phyloP scores from a whole-genome alignment of 2,113 vertebrate genomes.

The Fregetta grallaria region DNA sequence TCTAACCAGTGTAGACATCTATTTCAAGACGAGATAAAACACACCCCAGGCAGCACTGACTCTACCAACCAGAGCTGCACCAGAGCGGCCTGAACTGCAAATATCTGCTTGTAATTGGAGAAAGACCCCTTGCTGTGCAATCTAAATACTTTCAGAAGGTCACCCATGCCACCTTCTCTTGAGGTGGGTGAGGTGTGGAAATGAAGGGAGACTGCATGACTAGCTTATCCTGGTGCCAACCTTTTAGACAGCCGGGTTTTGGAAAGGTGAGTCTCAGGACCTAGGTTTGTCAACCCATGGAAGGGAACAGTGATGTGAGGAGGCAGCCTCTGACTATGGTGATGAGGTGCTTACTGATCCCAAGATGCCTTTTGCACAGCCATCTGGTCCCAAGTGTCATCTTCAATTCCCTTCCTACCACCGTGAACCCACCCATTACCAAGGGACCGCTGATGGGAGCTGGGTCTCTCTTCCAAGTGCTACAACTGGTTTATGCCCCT shows the following conservation, averaged over 20 bases:
- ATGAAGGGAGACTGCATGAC: not conserved
- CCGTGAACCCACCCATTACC: not conserved
- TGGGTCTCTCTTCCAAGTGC: not conserved
- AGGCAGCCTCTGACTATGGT: not conserved
- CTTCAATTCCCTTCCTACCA: not conserved
- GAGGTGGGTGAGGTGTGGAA: not conserved
- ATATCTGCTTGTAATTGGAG: not conserved
- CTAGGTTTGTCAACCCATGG: not conserved
- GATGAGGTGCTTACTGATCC: not conserved
- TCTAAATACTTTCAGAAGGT: not conserved
- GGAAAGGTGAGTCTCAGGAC: not conserved
- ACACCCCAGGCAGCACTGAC: not conserved
- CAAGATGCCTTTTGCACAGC: not conserved
- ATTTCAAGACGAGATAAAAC: not conserved
- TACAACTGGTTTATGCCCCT: not conserved
- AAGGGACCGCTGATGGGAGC: not conserved
- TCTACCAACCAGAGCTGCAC: not conserved
- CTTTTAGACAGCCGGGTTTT: not conserved
- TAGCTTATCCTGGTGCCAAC: not conserved
- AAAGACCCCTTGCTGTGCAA: not conserved
- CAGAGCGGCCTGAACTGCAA: not conserved
- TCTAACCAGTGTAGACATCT: not conserved
- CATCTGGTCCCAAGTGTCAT: not conserved
- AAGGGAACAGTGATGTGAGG: not conserved
- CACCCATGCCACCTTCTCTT: not conserved